Evolutionary conservation across 2,888 invertebrate species (phyloP), one percentile per base, ranked within the genome.

Genomic region (Oegoconia quadripuncta): DNA sequence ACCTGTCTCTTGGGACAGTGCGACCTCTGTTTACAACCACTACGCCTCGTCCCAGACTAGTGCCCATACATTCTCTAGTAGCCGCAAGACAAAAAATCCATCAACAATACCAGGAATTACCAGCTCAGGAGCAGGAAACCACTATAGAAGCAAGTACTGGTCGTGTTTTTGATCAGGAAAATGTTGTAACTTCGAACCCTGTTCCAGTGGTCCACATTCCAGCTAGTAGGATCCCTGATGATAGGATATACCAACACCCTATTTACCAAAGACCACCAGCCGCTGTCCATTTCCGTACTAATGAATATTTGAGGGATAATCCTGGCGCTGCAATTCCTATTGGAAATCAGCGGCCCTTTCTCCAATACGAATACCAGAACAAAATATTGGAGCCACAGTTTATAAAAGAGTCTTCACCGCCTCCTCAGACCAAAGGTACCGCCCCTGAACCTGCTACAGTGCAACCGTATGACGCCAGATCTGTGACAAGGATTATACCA

Each of bases 1-100:
- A 92, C 15, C 71, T 91, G 9, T 91, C 91, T 0, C 90, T 90
- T 12, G 90, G 89, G 39, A 89, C 91, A 16, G 89, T 92, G 3
- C 78, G 93, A 20, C 93, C 92, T 0, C 67, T 93, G 11, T 93
- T 93, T 52, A 92, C 92, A 0, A 93, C 92, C 0, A 90, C 91
- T 0, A 88, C 86, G 5, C 75, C 79, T 11, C 79, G 91, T 15
- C 88, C 92, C 1, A 79, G 91, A 55, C 62, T 90, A 17, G 72
- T 90, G 20, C 89, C 90, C 1, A 75, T 89, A 39, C 88, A 87
- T 25, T 79, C 88, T 0, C 56, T 89, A 25, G 70, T 88, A n/a
- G 82, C 86, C 26, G 80, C 88, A 0, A 74, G 88, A 35, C 84
- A 88, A 34, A 77, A 81, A 44, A 79, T 86, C 3, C 86, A 88